Base-by-base conservation (phyloP, 2,888 invertebrate species). In the Hyalella azteca region DNA sequence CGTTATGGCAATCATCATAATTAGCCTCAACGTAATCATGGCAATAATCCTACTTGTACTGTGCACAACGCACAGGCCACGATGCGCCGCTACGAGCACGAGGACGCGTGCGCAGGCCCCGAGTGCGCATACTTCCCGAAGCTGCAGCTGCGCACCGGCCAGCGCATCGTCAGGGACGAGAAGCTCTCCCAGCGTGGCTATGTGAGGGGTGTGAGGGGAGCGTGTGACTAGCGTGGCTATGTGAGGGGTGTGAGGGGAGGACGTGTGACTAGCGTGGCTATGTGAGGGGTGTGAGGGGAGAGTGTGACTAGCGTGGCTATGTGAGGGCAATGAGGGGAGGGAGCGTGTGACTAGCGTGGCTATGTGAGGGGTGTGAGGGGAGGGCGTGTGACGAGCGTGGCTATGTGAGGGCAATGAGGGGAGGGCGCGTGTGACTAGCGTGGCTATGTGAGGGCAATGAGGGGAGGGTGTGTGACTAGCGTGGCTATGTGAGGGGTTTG, bases 91-190 rank as follows among this genome's bases (percentile, higher is more conserved):
- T 83, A 83, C 66, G 83, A 83, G 45, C 75, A 26, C n/a, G 79
- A 79, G 3, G 80, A 36, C n/a, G 66, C 36, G 19, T 50, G 40
- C 7, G 60, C 26, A 9, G 83, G 79, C 0, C 83, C 83, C 0
- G 83, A 83, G 36, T 83, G 81, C 50, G 81, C 81, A 49, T 83
- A 83, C 77, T 83, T 83, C 78, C 83, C 83, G 36, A 83, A 83
- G 66, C 78, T 83, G 77, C 81, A 83, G 73, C 78, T 83, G n/a
- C 79, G 78, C 50, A 81, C 83, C 4, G 83, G 83, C 0, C 83
- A 83, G 81, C 81, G 81, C 78, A 81, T 83, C 39, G 81, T 83
- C 41, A 78, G 81, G 36, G 83, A 83, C 73, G 83, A 83, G 77
- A 83, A 81, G 77, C 78, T 83, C 26, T 81, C 83, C 11, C 81